A percentile compares a stretch with the other conserved stretches of the same genome.
phyloP scores from a whole-genome alignment of 2,797 vertebrate species.

The Coreius guichenoti region DNA sequence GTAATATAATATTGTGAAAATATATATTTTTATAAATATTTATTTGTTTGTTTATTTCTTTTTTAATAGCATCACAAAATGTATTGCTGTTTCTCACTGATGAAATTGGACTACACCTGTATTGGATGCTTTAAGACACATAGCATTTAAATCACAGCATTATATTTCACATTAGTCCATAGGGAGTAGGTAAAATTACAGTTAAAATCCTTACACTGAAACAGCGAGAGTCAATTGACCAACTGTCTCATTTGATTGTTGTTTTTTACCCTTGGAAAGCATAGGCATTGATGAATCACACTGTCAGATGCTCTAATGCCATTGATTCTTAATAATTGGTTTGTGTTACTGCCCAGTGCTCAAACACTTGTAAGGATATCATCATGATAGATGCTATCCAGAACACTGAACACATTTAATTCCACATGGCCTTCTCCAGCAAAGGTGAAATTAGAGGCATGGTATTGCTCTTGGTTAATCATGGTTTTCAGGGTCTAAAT shows the following conservation, averaged over 20 bases:
- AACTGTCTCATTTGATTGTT: background rate
- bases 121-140: background rate
- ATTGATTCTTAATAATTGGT: slow-evolving; percentile 16
- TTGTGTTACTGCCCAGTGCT: background rate
- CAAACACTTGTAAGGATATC: background rate
- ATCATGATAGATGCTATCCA: background rate
- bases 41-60: background rate
- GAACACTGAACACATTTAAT: background rate
- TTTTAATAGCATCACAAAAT: background rate
- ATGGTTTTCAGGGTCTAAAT: background rate
- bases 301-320: background rate
- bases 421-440: background rate
- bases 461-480: background rate
- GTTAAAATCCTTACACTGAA: background rate
- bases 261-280: background rate
- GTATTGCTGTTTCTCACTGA: background rate
- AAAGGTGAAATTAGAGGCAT: background rate
- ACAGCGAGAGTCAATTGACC: slow-evolving; percentile 5
- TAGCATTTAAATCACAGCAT: background rate
- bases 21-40: background rate
- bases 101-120: background rate
- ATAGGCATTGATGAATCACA: background rate
- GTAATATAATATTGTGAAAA: background rate
- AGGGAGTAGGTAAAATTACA: background rate
- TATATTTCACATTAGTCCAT: background rate